Percentiles rank a stretch among this genome's conserved stretches.
Conservation (phyloP, 2,888 invertebrate genomes). For the Cyclophora albipunctata region DNA sequence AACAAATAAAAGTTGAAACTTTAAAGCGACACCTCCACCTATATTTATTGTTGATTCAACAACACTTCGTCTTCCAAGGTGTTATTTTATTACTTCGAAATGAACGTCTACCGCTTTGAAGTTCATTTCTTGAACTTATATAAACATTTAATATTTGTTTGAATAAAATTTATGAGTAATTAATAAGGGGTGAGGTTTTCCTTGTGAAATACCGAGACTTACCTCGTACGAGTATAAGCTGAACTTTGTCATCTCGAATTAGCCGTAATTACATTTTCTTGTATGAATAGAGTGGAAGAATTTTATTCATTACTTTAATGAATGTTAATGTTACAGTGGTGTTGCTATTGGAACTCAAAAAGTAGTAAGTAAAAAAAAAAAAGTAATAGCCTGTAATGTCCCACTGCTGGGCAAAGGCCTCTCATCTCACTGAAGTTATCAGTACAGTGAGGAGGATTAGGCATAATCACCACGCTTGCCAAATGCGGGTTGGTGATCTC, state of each 20-base stretch:
- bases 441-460: no score
- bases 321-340: no score
- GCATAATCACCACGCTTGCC: no score
- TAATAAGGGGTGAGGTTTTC: conserved; percentile 5
- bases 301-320: no score
- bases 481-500: no score
- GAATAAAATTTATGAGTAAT: conserved; percentile 5
- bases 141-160: conserved; percentile 2
- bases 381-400: no score
- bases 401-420: no score
- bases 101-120: conserved; percentile 4
- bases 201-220: conserved; percentile 1
- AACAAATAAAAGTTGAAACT: conserved; percentile 30
- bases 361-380: no score
- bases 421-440: no score
- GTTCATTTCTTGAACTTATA: conserved; percentile 3
- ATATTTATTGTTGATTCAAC: conserved; percentile 21
- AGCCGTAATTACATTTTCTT: no score
- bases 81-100: conserved; percentile 18
- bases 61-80: conserved; percentile 12
- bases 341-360: no score
- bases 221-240: neutral
- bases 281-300: no score
- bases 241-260: neutral
- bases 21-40: conserved; percentile 16